A percentile compares a stretch with the other conserved stretches of the same genome.
Evolutionary conservation across 2,888 invertebrate species (phyloP).

Genomic region (Pterobdella sp.): DNA sequence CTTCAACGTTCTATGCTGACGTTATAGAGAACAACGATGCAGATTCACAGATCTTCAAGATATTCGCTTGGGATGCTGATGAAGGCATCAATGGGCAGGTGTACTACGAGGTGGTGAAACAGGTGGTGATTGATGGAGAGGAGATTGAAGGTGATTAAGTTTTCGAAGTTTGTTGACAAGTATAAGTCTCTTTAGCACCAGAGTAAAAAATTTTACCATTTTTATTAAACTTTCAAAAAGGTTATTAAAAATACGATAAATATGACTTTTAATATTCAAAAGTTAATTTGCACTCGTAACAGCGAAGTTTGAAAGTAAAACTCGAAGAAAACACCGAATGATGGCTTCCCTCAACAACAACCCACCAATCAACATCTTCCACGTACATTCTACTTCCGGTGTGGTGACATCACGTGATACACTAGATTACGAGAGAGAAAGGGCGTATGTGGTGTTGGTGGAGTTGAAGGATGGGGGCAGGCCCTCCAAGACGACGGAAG

Average conservation of each 20-base stretch:
- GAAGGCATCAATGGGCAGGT: slow-evolving; percentile 13
- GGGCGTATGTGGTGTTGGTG: neutral
- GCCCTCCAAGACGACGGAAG: slow-evolving; percentile 70
- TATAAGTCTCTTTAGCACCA: too few relatives aligned
- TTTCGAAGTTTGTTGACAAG: too few relatives aligned
- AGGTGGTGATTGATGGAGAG: neutral
- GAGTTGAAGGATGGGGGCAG: slow-evolving; percentile 63
- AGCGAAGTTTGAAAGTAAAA: neutral
- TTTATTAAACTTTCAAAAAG: too few relatives aligned
- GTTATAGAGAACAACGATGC: slow-evolving; percentile 15
- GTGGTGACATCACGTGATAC: neutral
- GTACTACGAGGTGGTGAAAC: neutral
- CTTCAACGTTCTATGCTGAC: neutral
- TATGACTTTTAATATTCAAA: too few relatives aligned
- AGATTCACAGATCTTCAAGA: slow-evolving; percentile 18
- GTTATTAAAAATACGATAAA: too few relatives aligned
- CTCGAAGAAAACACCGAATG: neutral
- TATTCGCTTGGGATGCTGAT: slow-evolving; percentile 15
- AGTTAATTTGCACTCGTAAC: neutral
- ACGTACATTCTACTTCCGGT: slow-evolving; percentile 7
- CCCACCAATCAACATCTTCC: neutral
- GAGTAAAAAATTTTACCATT: too few relatives aligned
- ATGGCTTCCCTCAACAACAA: neutral
- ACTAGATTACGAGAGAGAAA: slow-evolving; percentile 14
- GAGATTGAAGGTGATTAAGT: neutral